Conservation (phyloP, 2,888 invertebrate genomes). For the Balanococcus diminutus region DNA sequence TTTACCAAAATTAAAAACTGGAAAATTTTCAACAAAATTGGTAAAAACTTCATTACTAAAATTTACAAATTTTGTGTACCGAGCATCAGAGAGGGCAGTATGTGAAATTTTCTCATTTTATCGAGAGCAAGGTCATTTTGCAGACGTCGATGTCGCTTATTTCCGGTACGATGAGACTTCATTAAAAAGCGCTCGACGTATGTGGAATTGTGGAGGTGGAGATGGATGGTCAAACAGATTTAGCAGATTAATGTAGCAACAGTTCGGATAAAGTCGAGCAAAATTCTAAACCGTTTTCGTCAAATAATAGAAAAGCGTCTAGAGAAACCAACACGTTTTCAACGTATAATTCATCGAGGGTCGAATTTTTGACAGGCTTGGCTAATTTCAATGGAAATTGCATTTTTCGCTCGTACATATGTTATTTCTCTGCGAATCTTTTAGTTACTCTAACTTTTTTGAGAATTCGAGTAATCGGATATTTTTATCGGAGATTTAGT, state of each 20-base stretch:
- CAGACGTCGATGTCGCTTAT: constrained; percentile 27
- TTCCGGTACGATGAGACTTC: constrained; percentile 38
- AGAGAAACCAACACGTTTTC: neutral
- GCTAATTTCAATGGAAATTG: neutral
- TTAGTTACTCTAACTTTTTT: neutral
- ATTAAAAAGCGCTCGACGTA: constrained; percentile 22
- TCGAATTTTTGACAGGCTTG: neutral
- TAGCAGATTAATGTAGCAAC: constrained; percentile 14
- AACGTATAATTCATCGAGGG: neutral
- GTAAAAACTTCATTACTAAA: too few species aligned
- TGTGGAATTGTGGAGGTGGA: neutral
- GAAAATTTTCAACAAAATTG: too few species aligned
- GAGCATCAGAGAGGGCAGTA: neutral
- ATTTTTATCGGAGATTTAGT: neutral
- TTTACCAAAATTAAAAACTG: too few species aligned
- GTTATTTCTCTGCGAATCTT: neutral
- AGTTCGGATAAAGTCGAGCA: neutral
- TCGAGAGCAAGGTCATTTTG: constrained; percentile 33
- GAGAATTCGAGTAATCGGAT: neutral
- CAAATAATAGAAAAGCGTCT: neutral
- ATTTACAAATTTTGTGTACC: too few species aligned
- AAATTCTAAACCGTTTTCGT: neutral
- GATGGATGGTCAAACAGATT: constrained; percentile 7
- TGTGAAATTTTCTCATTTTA: constrained; percentile 21
- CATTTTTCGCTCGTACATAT: neutral